Evolutionary conservation across 2,888 invertebrate species (phyloP), one percentile per base, ranked within the genome.

Genomic region (Trimorus sp.): DNA sequence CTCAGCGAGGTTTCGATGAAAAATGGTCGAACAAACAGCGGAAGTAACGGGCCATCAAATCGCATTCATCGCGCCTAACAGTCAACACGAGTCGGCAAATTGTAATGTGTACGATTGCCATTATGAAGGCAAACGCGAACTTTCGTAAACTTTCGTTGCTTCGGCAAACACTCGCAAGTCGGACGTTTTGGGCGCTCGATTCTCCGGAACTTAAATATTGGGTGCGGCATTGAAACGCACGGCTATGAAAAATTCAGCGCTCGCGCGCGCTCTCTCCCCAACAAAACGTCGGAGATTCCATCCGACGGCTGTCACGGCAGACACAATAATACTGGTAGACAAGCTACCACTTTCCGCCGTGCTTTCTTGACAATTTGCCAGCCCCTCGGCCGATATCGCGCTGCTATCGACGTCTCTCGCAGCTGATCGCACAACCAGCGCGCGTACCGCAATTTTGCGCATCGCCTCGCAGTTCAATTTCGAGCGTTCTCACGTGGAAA

Each of bases 361-460:
- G 62, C 59, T 83, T 76, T 83, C 79, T 83, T 77, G 76, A 83
- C 68, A 74, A 83, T 83, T 83, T 83, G 76, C 83, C 83, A 83
- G 74, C 68, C 68, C 74, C 69, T 76, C 76, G 59, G n/a, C 12
- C 38, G 63, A 70, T 71, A 78, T 79, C 79, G 60, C 51, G 66
- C 66, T 83, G 79, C 75, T 83, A 79, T 83, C 83, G 76, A 76
- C 79, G 75, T 76, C 66, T 62, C 49, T 79, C 76, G 63, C 83
- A 48, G 69, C 62, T 58, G 83, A 83, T 83, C 76, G 71, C 76
- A 75, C 79, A 60, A 82, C 45, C 63, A 69, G 59, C 48, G 62
- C 14, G 26, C 48, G 51, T 74, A 74, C 69, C 37, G 51, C 74
- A 79, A 79, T 63, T 68, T 68, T 62, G 53, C 53, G 62, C 68